Base-by-base conservation (phyloP, 2,113 vertebrate genomes). In the Oreochromis aureus region DNA sequence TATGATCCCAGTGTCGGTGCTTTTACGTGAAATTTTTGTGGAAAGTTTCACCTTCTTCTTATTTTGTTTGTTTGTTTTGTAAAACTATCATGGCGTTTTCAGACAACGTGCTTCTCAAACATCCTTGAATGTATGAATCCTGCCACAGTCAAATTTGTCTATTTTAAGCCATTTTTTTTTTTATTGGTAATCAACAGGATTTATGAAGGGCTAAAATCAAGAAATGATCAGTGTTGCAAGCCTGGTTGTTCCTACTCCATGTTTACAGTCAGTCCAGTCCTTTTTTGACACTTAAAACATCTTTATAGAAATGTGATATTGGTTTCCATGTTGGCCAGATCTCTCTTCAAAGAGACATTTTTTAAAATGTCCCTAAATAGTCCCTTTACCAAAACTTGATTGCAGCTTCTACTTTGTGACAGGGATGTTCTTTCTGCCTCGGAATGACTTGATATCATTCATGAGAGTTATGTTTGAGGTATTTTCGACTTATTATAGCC, bases 251-350 rank as follows among this genome's bases (percentile, higher is more conserved):
- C 8, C 39, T 10, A 0, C 69, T 18, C 39, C 13, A 41, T 27
- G 16, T 46, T 73, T 46, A 1, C 39, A 27, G 0, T 18, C 22
- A 0, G 39, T 18, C 69, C 39, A 71, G 63, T 24, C 1, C 36
- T 4, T 2, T 30, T 30, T 24, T 22, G n/a, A 41, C 63, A 46
- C 22, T 27, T 46, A 10, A 73, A 27, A 46, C 22, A 0, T 46
- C 15, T 27, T 18, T 30, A 73, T 30, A 48, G 5, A 73, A 73
- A 46, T 73, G 39, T 46, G 15, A 73, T 2, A 18, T 18, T 30
- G 48, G 0, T 30, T 30, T 27, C 22, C 9, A 4, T 18, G 22
- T 46, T 27, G 22, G 8, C 39, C 39, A 73, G 3, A 71, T 41
- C 63, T 1, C 36, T 71, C 36, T 71, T 44, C 4, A 24, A 24